Conservation (phyloP, 1,140 invertebrate genomes). For the Drosophila nigromelanica region DNA sequence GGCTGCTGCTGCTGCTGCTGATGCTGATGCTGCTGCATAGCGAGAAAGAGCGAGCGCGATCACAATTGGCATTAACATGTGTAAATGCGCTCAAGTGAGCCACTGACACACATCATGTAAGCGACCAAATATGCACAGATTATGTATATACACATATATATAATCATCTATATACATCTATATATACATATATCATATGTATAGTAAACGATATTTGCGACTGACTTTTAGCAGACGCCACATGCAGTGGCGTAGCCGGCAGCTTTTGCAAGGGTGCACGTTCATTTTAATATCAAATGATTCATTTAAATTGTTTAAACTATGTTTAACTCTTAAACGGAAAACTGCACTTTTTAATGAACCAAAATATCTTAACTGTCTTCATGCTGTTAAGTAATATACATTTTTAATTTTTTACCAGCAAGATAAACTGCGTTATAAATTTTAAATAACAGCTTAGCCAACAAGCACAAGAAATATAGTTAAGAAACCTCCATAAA, state of each 20-base stretch:
- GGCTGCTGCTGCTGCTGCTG: too few species aligned
- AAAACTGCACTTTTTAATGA: too few species aligned
- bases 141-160: slow-evolving; percentile 5
- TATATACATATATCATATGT: slow-evolving; percentile 7
- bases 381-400: too few species aligned
- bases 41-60: slow-evolving; percentile 14
- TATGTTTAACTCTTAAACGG: too few species aligned
- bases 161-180: slow-evolving; percentile 5
- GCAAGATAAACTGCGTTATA: too few species aligned
- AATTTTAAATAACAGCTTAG: too few species aligned
- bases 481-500: too few species aligned
- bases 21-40: too few species aligned
- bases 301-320: too few species aligned
- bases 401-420: too few species aligned
- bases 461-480: too few species aligned
- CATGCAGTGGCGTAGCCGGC: slow-evolving; percentile 37
- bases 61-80: slow-evolving; percentile 75
- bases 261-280: slow-evolving; percentile 1
- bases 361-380: too few species aligned
- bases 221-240: slow-evolving; percentile 28
- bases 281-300: neutral
- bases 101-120: slow-evolving; percentile 63
- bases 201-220: neutral
- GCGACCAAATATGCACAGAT: slow-evolving; percentile 6
- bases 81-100: slow-evolving; percentile 77